Evolutionary conservation across 2,797 vertebrate species (phyloP).

Genomic region (Coracias cyanogaster): DNA sequence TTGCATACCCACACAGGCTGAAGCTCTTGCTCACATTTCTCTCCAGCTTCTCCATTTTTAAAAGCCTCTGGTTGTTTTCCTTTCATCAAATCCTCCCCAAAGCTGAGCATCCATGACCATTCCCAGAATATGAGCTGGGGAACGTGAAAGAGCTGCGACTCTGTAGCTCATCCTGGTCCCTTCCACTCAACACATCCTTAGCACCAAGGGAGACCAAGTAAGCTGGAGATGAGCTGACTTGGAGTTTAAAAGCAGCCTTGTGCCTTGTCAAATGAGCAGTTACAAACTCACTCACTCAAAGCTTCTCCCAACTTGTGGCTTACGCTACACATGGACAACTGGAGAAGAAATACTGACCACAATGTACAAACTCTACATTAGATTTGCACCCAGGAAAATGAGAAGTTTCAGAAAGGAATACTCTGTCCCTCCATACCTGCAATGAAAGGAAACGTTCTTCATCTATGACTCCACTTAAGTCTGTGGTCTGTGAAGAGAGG

Average conservation of each 20-base stretch:
- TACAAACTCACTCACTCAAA: background rate
- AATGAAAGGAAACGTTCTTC: background rate
- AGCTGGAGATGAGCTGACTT: background rate
- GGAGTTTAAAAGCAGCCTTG: background rate
- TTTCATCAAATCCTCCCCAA: background rate
- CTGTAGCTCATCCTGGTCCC: background rate
- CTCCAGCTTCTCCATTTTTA: background rate
- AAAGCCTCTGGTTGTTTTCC: background rate
- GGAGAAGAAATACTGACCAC: background rate
- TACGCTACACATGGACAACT: fast-evolving
- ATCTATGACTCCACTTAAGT: background rate
- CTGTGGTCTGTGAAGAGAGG: background rate
- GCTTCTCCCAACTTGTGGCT: background rate
- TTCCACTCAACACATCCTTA: background rate
- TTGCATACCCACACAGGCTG: background rate
- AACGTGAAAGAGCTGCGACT: background rate
- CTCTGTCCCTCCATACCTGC: background rate
- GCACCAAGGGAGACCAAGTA: background rate
- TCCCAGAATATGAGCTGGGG: background rate
- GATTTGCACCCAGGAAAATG: background rate
- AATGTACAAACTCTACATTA: fast-evolving
- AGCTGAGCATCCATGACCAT: background rate
- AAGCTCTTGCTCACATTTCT: background rate
- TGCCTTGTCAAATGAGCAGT: background rate
- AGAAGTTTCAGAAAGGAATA: background rate